Evolutionary conservation across 2,113 vertebrate genomes (phyloP).

Genomic region (Cynocephalus volans): DNA sequence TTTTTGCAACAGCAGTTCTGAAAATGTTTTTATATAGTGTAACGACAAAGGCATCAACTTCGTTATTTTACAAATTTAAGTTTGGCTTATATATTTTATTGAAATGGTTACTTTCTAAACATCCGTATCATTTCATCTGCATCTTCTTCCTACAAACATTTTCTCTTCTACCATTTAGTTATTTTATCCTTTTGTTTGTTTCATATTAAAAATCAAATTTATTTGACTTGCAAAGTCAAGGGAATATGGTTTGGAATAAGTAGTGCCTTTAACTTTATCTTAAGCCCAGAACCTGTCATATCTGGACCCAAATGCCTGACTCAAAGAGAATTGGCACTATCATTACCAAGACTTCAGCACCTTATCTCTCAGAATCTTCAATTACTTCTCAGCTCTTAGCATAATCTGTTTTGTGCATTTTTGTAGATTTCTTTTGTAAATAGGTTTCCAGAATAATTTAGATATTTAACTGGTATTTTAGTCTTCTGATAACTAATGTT

Average conservation of each 20-base stretch:
- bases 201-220: conserved; percentile 58
- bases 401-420: conserved; percentile 33
- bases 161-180: conserved; percentile 36
- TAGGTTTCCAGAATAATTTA: conserved; percentile 58
- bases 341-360: neutral
- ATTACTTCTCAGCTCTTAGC: conserved; percentile 34
- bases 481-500: conserved; percentile 60
- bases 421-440: conserved; percentile 51
- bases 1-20: conserved; percentile 81
- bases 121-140: conserved; percentile 53
- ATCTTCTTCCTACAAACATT: conserved; percentile 68
- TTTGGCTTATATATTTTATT: conserved; percentile 81
- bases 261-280: conserved; percentile 43
- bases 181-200: conserved; percentile 48
- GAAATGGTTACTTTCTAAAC: conserved; percentile 79
- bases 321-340: neutral
- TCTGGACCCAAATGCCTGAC: conserved; percentile 32
- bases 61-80: conserved; percentile 85
- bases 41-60: conserved; percentile 86
- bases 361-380: conserved; percentile 39
- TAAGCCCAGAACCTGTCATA: conserved; percentile 2
- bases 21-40: conserved; percentile 81
- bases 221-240: conserved; percentile 38
- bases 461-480: conserved; percentile 56
- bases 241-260: neutral